Conservation (phyloP, 2,888 invertebrate genomes). For the Polyommatus icarus region DNA sequence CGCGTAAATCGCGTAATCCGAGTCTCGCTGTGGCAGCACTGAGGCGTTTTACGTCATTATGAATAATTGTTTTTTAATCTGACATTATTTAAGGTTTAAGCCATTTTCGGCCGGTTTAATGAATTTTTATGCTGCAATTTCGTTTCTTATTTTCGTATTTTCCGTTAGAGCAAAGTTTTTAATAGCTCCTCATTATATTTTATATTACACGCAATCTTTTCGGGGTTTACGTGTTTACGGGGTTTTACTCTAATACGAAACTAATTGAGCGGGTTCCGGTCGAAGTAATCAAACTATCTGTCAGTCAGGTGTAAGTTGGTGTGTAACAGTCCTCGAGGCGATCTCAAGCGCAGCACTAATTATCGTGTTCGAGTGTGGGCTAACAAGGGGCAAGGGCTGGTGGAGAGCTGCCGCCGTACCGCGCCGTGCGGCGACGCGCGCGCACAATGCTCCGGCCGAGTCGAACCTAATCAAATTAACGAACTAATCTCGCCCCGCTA, state of each 20-base stretch:
- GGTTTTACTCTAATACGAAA: not conserved
- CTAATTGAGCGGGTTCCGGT: not conserved
- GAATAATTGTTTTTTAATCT: slow-evolving; percentile 44
- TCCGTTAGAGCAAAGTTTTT: slow-evolving; percentile 30
- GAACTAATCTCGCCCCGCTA: slow-evolving; percentile 83
- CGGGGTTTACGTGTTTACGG: not conserved
- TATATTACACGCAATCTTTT: slow-evolving; percentile 19
- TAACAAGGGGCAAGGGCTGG: slow-evolving; percentile 42
- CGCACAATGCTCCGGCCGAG: slow-evolving; percentile 46
- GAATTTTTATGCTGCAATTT: slow-evolving; percentile 35
- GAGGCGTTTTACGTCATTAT: slow-evolving; percentile 43
- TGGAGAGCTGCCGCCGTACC: slow-evolving; percentile 29
- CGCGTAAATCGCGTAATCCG: slow-evolving; percentile 43
- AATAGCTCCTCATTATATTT: slow-evolving; percentile 30
- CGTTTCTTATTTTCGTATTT: slow-evolving; percentile 34
- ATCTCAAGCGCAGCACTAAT: slow-evolving; percentile 44
- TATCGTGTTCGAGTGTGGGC: slow-evolving; percentile 40
- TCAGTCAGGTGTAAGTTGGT: slow-evolving; percentile 1
- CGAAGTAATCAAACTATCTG: not conserved
- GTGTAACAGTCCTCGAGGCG: slow-evolving; percentile 37
- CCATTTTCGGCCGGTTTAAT: slow-evolving; percentile 34
- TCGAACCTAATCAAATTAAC: slow-evolving; percentile 82
- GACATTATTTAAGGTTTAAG: slow-evolving; percentile 40
- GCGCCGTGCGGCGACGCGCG: slow-evolving; percentile 38
- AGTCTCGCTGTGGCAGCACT: slow-evolving; percentile 41